Base-by-base conservation (phyloP, 2,113 vertebrate genomes). In the Suricata suricatta region DNA sequence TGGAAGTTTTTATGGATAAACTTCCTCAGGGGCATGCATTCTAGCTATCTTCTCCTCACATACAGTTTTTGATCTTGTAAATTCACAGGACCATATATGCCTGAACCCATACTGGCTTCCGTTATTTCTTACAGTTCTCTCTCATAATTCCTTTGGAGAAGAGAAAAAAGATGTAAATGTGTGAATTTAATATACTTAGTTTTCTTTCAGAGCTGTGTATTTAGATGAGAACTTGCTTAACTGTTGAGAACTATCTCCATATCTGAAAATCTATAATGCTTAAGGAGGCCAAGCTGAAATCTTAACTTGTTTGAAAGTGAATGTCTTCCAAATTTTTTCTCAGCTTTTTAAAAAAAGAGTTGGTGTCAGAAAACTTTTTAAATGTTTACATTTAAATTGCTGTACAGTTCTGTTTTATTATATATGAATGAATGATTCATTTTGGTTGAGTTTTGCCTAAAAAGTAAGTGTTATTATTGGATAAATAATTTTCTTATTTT, bases 401-500 rank as follows among this genome's bases (percentile, higher is more conserved):
- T 57, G 14, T 50, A 13, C 0, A 60, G 10, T 72, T 95, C 29
- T 60, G 0, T 74, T 95, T 95, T 83, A 87, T 76, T 69, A 1
- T 66, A 15, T 76, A 63, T 81, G 23, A 84, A 87, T 82, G 74
- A 81, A 44, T 80, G 33, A 66, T 90, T 2, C 50, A 66, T 87
- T 82, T 92, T 8, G 82, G 92, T 71, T 68, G 11, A 88, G 6
- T 96, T 97, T 92, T 97, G 82, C 92, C 97, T 79, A 19, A 95
- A 96, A 98, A 96, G 84, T 72, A 96, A 97, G 57, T 96, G 13
- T 50, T 66, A 94, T 93, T 3, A 1, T 63, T 93, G 57, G 13
- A 90, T 79, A 88, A 79, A 97, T 96, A 84, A 77, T 97, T 92
- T 94, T 96, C 84, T 87, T 79, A 27, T 4, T 97, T 96, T 94